Evolutionary conservation across 23 tunicate species (phyloP).

Genomic region (Phallusia fumigata): DNA sequence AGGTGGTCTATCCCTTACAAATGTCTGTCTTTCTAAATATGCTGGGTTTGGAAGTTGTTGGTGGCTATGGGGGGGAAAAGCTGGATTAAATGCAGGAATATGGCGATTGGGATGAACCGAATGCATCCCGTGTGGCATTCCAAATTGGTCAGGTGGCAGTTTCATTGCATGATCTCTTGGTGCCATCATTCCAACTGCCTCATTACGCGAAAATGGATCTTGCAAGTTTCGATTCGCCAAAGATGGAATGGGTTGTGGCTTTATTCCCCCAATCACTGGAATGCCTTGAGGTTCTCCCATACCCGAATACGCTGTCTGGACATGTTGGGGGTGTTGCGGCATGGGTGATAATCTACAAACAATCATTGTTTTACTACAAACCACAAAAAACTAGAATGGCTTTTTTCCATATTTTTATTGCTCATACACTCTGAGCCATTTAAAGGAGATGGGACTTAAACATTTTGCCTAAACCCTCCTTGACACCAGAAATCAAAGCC

Average conservation of each 20-base stretch:
- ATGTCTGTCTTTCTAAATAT: not conserved
- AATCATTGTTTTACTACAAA: too few species aligned
- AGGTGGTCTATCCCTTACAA: not conserved
- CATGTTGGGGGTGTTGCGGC: constrained; percentile 31
- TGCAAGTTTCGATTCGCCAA: constrained; percentile 41
- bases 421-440: too few species aligned
- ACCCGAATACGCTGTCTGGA: constrained; percentile 5
- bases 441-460: too few species aligned
- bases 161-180: not conserved
- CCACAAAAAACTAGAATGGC: too few species aligned
- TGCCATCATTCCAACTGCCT: not conserved
- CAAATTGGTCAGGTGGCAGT: not conserved
- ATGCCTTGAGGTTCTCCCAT: constrained; percentile 84
- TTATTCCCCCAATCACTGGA: constrained; percentile 79
- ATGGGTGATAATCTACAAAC: constrained; percentile 15
- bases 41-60: not conserved
- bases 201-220: not conserved
- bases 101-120: not conserved
- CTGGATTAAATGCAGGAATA: not conserved
- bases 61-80: not conserved
- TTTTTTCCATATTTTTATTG: too few species aligned
- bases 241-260: constrained; percentile 83
- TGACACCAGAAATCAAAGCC: too few species aligned
- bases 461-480: too few species aligned
- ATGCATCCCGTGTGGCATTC: not conserved